Conservation (phyloP, 2,113 vertebrate genomes). For the Corythaixoides concolor region DNA sequence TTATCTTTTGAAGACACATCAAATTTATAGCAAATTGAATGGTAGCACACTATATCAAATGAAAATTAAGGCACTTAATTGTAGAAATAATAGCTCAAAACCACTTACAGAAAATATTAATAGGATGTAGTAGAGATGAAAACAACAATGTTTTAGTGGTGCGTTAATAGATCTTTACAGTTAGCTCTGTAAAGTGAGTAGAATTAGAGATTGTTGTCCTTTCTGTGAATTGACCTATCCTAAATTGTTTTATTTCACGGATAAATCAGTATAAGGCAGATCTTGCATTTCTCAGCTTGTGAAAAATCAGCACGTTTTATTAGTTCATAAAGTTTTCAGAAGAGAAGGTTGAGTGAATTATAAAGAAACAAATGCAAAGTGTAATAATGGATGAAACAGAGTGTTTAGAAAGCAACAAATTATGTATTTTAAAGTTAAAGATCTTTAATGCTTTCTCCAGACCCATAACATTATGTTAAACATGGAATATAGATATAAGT, state of each 20-base stretch:
- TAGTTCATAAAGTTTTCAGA: neutral
- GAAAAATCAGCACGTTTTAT: neutral
- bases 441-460: slow-evolving; percentile 43
- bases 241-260: neutral
- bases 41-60: rapidly evolving
- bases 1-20: neutral
- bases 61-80: neutral
- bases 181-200: neutral
- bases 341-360: neutral
- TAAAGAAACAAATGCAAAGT: slow-evolving; percentile 1
- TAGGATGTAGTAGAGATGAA: neutral
- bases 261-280: neutral
- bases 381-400: neutral
- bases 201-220: neutral
- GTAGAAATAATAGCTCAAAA: neutral
- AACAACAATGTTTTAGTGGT: neutral
- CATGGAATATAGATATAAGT: slow-evolving; percentile 60
- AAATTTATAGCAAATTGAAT: neutral
- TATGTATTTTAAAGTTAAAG: slow-evolving; percentile 23
- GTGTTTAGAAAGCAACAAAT: slow-evolving; percentile 58
- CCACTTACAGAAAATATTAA: neutral
- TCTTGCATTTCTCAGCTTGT: neutral
- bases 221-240: neutral
- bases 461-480: slow-evolving; percentile 10
- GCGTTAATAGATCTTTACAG: neutral